Conservation (phyloP, 2,797 vertebrate genomes). For the Tinamus major region DNA sequence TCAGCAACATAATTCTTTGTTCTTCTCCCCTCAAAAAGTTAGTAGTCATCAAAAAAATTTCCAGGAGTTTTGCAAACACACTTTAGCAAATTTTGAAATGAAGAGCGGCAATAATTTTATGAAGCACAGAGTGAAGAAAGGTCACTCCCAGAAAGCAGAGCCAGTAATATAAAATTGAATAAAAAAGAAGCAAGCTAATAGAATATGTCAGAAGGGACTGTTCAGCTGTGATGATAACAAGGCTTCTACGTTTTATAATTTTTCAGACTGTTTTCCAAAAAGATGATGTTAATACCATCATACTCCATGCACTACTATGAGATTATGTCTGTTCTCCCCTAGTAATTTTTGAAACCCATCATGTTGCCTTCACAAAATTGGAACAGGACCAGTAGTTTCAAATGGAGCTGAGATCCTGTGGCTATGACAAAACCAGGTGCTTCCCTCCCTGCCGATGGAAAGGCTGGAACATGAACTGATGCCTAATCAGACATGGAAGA, state of each 20-base stretch:
- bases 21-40: slow-evolving; percentile 44
- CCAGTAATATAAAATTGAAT: slow-evolving; percentile 27
- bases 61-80: slow-evolving; percentile 23
- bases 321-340: neutral
- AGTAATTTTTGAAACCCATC: neutral
- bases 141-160: slow-evolving; percentile 45
- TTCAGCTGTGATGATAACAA: neutral
- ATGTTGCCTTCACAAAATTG: neutral
- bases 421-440: neutral
- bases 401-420: neutral
- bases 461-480: neutral
- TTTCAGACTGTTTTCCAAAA: slow-evolving; percentile 7
- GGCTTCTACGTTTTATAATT: neutral
- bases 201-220: slow-evolving; percentile 29
- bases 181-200: slow-evolving; percentile 43
- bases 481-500: neutral
- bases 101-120: slow-evolving; percentile 59
- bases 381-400: neutral
- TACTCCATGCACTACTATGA: neutral
- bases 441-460: neutral
- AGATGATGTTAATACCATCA: neutral
- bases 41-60: neutral
- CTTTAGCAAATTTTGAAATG: slow-evolving; percentile 57
- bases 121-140: slow-evolving; percentile 43
- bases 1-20: slow-evolving; percentile 66